Evolutionary conservation across 2,113 vertebrate genomes (phyloP).

Genomic region (Serinus canaria): DNA sequence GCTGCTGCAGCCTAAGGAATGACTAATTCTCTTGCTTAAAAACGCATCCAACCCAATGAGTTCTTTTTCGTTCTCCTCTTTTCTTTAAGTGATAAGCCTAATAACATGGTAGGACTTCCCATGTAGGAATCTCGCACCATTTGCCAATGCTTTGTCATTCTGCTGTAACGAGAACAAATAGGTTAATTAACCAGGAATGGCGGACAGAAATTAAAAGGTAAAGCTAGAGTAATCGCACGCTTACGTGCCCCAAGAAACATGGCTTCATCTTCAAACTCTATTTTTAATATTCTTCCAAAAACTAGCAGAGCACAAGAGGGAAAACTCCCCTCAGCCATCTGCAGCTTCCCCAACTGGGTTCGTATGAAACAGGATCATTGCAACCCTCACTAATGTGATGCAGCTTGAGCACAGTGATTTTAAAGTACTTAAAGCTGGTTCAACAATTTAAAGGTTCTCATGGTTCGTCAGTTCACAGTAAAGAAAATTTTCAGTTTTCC

Average conservation of each 20-base stretch:
- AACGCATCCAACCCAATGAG: background rate
- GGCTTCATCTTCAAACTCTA: background rate
- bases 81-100: background rate
- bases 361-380: background rate
- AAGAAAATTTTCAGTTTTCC: background rate
- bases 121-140: background rate
- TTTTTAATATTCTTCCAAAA: background rate
- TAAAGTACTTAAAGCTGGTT: background rate
- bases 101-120: background rate
- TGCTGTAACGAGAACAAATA: background rate
- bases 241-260: background rate
- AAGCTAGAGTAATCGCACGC: background rate
- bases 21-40: background rate
- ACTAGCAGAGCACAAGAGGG: background rate
- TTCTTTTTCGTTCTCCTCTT: background rate
- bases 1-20: background rate
- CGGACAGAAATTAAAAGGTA: background rate
- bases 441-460: background rate
- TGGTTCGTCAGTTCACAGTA: background rate
- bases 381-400: background rate
- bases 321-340: background rate
- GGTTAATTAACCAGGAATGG: background rate
- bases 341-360: background rate
- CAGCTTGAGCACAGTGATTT: background rate
- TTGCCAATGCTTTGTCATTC: background rate